Evolutionary conservation across 2,113 vertebrate species (phyloP).

Genomic region (Isurus oxyrinchus): DNA sequence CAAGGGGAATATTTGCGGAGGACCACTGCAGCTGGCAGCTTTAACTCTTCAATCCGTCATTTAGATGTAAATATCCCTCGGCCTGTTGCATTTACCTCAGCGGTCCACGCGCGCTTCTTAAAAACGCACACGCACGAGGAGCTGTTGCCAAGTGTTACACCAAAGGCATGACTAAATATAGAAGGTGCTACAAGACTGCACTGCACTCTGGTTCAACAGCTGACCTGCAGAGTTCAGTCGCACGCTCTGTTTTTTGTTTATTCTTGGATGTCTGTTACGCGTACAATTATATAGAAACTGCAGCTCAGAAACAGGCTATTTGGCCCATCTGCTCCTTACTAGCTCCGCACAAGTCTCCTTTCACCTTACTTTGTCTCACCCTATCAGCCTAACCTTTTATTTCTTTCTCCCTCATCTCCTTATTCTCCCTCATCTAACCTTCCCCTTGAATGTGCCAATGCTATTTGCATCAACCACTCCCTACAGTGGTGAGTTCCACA

Average conservation of each 20-base stretch:
- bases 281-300: background rate
- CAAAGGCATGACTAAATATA: background rate
- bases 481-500: too few relatives aligned
- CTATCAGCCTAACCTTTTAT: too few relatives aligned
- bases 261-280: background rate
- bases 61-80: background rate
- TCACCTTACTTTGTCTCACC: too few relatives aligned
- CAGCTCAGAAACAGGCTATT: background rate
- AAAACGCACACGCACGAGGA: background rate
- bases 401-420: too few relatives aligned
- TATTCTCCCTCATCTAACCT: too few relatives aligned
- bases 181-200: background rate
- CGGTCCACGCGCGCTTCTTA: background rate
- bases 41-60: background rate
- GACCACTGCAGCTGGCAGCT: background rate
- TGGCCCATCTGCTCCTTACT: too few relatives aligned
- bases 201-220: background rate
- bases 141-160: background rate
- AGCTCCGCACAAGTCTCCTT: too few relatives aligned
- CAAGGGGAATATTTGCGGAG: background rate
- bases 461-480: too few relatives aligned
- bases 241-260: background rate
- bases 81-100: background rate
- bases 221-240: background rate
- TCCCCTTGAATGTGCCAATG: too few relatives aligned